Evolutionary conservation across 2,797 vertebrate species (phyloP), one percentile per base, ranked within the genome.

Genomic region (Corythornis leucogaster): DNA sequence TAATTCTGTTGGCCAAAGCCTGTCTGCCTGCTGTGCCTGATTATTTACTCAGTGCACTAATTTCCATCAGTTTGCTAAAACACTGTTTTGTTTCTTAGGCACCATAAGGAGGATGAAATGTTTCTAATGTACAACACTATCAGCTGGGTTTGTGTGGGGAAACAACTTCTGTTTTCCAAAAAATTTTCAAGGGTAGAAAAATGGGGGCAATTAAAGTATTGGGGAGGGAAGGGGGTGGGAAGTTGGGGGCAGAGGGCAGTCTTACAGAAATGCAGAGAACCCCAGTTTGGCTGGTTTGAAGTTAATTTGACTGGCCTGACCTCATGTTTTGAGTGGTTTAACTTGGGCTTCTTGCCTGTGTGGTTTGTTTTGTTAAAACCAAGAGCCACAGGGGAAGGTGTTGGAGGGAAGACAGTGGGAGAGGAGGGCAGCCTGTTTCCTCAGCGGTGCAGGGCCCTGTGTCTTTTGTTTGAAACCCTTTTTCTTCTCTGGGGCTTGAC

Each of bases 281-380:
- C 50, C 58, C 26, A 20, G 0, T 85, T 77, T 92, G 17, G n/a
- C 51, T 79, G 38, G 25, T 80, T 84, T 66, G 12, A 51, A 73
- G 20, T 55, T 84, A 69, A 78, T 87, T 62, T 71, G 50, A 35
- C n/a, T 86, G 55, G 15, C 7, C 25, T 92, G 64, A 85, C 53
- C 54, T 89, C n/a, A 14, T 43, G 45, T 82, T 57, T 77, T 33
- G 73, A 87, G 62, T 68, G 58, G 79, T 71, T 90, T 74, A 77
- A 38, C 61, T 75, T 80, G 53, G 68, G 68, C 50, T 84, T 80
- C 58, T 55, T 78, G 83, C 59, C 26, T 43, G 9, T 63, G 66
- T 69, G 69, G 92, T 82, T 92, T 93, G 61, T 70, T 15, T 80
- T 85, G 67, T 85, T 78, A 57, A 92, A 80, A 63, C 33, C 61